phyloP scores from a whole-genome alignment of 1,140 invertebrate species.

The Sesamia nonagrioides region DNA sequence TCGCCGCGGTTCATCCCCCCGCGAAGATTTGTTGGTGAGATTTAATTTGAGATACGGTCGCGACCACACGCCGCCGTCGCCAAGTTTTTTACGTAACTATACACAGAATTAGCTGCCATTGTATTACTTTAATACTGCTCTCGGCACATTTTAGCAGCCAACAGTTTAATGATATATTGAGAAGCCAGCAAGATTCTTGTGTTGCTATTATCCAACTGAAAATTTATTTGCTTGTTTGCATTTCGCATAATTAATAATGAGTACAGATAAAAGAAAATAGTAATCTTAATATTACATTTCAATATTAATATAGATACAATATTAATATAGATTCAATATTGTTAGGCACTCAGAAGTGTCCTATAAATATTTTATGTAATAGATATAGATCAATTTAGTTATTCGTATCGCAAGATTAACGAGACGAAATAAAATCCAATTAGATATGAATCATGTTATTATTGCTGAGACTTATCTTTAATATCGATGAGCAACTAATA shows the following conservation, averaged over 20 bases:
- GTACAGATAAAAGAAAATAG: too few relatives aligned
- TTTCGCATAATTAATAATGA: too few relatives aligned
- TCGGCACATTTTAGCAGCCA: constrained; percentile 14
- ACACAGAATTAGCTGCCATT: constrained; percentile 64
- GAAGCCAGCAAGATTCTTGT: neutral
- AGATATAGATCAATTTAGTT: too few relatives aligned
- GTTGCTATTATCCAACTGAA: neutral
- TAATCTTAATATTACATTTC: too few relatives aligned
- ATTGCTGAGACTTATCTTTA: neutral
- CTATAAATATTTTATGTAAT: too few relatives aligned
- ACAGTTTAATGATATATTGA: constrained; percentile 13
- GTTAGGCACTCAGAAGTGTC: too few relatives aligned
- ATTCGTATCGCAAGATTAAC: too few relatives aligned
- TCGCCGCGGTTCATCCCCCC: constrained; percentile 68
- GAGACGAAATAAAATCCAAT: neutral
- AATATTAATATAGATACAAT: too few relatives aligned
- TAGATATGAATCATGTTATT: neutral
- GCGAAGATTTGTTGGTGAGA: constrained; percentile 82
- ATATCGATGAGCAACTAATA: neutral
- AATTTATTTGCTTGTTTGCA: neutral
- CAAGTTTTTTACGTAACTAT: constrained; percentile 65
- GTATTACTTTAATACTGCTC: constrained; percentile 53
- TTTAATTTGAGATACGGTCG: constrained; percentile 84
- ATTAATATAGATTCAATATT: too few relatives aligned
- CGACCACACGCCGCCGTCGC: constrained; percentile 70